These are phyloP conservation scores for Dreissena rostriformis DNA, from an alignment of 1,140 invertebrate genomes.

Conservation along the genomic window DNA sequence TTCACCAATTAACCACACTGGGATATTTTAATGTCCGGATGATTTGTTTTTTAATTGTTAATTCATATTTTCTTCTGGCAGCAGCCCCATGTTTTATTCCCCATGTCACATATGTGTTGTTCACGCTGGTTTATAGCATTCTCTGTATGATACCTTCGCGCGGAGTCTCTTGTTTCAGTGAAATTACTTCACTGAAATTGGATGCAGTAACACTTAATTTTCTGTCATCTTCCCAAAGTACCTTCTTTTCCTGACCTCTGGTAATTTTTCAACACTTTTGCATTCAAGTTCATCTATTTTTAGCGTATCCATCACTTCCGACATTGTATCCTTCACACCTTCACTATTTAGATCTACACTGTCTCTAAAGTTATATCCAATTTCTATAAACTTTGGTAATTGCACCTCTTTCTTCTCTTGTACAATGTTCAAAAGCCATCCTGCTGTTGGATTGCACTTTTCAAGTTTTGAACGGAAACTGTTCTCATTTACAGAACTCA, in stretches of 20 bases:
- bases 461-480: no score
- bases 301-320: no score
- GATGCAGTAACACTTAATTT: constrained; percentile 15
- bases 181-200: constrained; percentile 13
- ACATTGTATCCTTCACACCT: no score
- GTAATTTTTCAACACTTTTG: no score
- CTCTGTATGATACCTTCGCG: constrained; percentile 12
- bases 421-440: no score
- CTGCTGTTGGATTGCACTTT: no score
- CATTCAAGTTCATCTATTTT: no score
- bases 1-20: background rate
- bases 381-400: no score
- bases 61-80: background rate
- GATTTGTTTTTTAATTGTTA: background rate
- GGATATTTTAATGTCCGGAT: background rate
- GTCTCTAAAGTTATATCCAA: no score
- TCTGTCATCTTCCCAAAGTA: background rate
- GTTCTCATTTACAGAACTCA: no score
- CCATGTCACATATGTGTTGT: constrained; percentile 18
- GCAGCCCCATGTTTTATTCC: background rate
- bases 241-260: background rate
- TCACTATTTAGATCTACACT: no score
- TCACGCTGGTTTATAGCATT: background rate
- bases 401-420: no score
- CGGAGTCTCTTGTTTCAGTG: background rate